Evolutionary conservation across 2,888 invertebrate species (phyloP).

Genomic region (Sturmia bella): DNA sequence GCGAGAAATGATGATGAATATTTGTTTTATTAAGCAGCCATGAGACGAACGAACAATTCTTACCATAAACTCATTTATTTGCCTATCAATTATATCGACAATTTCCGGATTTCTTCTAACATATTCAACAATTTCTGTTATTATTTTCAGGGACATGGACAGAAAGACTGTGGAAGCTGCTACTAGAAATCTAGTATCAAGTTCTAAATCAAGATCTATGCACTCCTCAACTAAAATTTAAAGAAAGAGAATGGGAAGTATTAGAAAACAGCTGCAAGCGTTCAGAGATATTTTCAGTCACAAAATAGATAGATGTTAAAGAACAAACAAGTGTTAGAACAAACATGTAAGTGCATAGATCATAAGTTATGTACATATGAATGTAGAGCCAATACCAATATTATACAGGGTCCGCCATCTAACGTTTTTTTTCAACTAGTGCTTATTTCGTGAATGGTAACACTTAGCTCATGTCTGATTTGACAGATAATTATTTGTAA

Average conservation of each 20-base stretch:
- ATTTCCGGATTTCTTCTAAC: constrained; percentile 80
- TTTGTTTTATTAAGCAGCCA: background rate
- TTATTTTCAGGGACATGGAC: constrained; percentile 80
- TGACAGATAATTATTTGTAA: no score
- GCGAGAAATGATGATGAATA: constrained; percentile 6
- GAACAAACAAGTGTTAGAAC: background rate
- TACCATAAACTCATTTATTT: constrained; percentile 79
- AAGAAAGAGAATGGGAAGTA: constrained; percentile 65
- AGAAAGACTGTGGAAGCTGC: constrained; percentile 81
- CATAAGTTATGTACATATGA: background rate
- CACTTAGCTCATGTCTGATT: no score
- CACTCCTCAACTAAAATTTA: constrained; percentile 76
- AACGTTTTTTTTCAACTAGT: no score
- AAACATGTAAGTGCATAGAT: constrained; percentile 27
- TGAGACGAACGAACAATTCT: constrained; percentile 64
- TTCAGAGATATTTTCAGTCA: background rate
- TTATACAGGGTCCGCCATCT: no score
- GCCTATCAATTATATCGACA: constrained; percentile 79
- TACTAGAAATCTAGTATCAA: constrained; percentile 79
- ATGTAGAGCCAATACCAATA: no score
- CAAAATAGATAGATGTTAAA: background rate
- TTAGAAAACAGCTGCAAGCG: background rate
- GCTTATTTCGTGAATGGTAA: no score
- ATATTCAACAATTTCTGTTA: constrained; percentile 80
- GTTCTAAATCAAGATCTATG: constrained; percentile 77